A percentile compares a stretch with the other conserved stretches of the same genome.
Evolutionary conservation across 2,797 vertebrate genomes (phyloP).

Genomic region (Xiphophorus birchmanni): DNA sequence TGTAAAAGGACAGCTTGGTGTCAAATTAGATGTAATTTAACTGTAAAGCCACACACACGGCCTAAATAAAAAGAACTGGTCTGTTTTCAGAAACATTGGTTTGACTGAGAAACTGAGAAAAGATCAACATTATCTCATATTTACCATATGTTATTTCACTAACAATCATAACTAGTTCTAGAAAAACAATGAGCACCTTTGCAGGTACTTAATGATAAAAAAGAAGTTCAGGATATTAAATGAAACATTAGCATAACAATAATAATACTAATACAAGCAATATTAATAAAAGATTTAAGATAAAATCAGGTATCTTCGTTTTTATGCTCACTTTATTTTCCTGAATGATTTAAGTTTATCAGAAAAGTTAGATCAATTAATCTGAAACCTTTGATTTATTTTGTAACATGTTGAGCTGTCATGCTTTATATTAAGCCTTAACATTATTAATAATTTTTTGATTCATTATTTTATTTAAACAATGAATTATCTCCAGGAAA

Average conservation of each 20-base stretch:
- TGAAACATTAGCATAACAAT: not conserved
- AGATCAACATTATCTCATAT: not conserved
- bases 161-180: not conserved
- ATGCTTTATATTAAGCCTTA: not conserved
- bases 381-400: not conserved
- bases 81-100: constrained; percentile 9
- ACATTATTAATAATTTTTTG: not conserved
- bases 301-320: not conserved
- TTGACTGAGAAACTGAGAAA: not conserved
- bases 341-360: not conserved
- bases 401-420: not conserved
- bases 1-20: constrained; percentile 18
- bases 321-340: not conserved
- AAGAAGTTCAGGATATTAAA: not conserved
- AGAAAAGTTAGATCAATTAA: not conserved
- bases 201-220: not conserved
- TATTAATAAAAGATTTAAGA: not conserved
- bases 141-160: not conserved
- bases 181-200: not conserved
- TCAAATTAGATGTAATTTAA: constrained; percentile 59
- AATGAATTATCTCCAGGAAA: not conserved
- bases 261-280: not conserved
- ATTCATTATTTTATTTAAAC: not conserved
- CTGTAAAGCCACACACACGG: constrained; percentile 32
- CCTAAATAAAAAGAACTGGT: constrained; percentile 32